Conservation (phyloP, 1,140 invertebrate species). For the Drosophila baimaii region DNA sequence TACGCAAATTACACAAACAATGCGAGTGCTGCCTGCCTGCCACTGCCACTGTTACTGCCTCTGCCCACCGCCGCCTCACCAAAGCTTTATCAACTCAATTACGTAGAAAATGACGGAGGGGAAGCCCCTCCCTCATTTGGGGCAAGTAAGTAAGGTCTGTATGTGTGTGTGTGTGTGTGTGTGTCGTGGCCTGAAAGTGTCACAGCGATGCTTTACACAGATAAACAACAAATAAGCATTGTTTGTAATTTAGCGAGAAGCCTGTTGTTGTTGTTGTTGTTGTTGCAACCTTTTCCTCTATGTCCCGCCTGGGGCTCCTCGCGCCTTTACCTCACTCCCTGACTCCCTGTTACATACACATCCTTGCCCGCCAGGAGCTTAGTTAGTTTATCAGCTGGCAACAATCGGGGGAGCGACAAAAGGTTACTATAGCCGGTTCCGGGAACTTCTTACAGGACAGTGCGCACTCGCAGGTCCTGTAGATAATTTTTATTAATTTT, state of each 20-base stretch:
- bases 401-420: slow-evolving; percentile 48
- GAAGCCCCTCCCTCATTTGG: slow-evolving; percentile 21
- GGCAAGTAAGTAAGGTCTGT: slow-evolving; percentile 7
- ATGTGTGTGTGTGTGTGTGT: slow-evolving; percentile 3
- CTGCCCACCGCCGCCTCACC: slow-evolving; percentile 24
- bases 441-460: slow-evolving; percentile 23
- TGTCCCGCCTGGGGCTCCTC: slow-evolving; percentile 22
- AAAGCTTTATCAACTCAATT: slow-evolving; percentile 80
- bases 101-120: slow-evolving; percentile 27
- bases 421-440: slow-evolving; percentile 55
- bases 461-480: neutral
- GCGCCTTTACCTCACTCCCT: slow-evolving; percentile 1
- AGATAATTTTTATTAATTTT: slow-evolving; percentile 3
- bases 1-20: slow-evolving; percentile 76
- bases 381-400: slow-evolving; percentile 62
- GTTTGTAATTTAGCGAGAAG: slow-evolving; percentile 78
- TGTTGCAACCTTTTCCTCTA: slow-evolving; percentile 29
- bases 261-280: slow-evolving; percentile 31
- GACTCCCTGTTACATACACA: neutral
- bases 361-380: slow-evolving; percentile 13
- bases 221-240: slow-evolving; percentile 83
- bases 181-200: slow-evolving; percentile 36
- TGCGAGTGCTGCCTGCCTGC: slow-evolving; percentile 18
- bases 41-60: no score
- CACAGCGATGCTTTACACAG: slow-evolving; percentile 70